phyloP scores from a whole-genome alignment of 1,140 invertebrate species.

The Leptinotarsa undecemlineata region DNA sequence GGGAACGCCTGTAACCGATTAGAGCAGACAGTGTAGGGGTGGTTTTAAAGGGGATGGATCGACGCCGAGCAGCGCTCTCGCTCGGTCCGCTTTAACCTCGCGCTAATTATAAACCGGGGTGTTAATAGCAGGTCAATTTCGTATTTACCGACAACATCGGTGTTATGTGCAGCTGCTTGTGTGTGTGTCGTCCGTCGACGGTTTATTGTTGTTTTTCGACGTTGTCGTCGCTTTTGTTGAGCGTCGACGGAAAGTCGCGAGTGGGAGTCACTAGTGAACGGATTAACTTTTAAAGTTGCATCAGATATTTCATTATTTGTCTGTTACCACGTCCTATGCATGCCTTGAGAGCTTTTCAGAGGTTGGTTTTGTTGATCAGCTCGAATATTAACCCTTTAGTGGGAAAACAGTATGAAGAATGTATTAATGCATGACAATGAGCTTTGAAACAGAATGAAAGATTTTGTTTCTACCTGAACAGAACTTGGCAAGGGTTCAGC shows the following conservation, averaged over 20 bases:
- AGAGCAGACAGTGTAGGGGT: conserved; percentile 43
- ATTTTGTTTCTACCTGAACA: no score
- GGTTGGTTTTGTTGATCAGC: background rate
- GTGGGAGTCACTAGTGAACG: no score
- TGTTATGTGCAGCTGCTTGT: conserved; percentile 7
- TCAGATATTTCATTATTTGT: no score
- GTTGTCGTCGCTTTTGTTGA: background rate
- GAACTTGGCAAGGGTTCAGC: no score
- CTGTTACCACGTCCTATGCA: no score
- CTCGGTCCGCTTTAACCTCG: conserved; percentile 42
- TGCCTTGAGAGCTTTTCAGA: no score
- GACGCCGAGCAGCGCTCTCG: conserved; percentile 35
- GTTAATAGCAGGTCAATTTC: conserved; percentile 52
- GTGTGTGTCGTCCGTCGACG: conserved; percentile 5
- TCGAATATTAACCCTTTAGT: background rate
- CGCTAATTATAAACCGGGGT: conserved; percentile 52
- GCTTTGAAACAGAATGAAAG: no score
- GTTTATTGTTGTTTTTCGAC: conserved; percentile 6
- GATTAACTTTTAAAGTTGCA: no score
- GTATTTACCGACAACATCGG: conserved; percentile 41
- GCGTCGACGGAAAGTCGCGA: no score
- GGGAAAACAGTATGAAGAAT: no score
- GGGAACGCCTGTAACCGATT: conserved; percentile 45
- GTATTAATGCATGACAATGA: no score
- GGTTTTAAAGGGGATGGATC: conserved; percentile 45